Conservation (phyloP, 2,797 vertebrate genomes). For the Esox masquinongy region DNA sequence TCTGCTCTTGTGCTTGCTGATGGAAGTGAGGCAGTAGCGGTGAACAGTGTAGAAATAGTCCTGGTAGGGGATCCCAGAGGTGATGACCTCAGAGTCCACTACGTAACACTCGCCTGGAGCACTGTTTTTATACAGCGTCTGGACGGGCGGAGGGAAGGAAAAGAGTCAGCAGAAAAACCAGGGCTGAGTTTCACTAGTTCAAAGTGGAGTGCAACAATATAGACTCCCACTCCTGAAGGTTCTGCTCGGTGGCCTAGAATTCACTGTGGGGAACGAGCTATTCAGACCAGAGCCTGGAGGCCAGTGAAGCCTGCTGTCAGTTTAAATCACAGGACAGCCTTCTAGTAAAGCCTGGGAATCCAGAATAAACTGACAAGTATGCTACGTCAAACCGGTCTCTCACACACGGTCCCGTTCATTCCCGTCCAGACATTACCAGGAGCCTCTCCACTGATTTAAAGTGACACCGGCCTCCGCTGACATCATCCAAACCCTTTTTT, state of each 20-base stretch:
- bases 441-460: neutral
- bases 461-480: neutral
- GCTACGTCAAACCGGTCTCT: too few species aligned
- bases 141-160: neutral
- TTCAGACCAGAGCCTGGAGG: neutral
- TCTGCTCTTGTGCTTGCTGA: conserved; percentile 86
- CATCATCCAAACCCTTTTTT: neutral
- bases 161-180: neutral
- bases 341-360: neutral
- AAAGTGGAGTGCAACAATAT: too few species aligned
- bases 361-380: neutral
- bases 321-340: neutral
- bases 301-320: neutral
- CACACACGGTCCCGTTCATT: too few species aligned
- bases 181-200: too few species aligned
- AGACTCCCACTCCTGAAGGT: neutral
- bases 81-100: conserved; percentile 89
- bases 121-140: conserved; percentile 85
- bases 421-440: neutral
- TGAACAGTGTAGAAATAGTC: conserved; percentile 93
- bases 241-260: neutral
- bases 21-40: conserved; percentile 87
- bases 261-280: neutral
- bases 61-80: conserved; percentile 91
- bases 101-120: conserved; percentile 80